Evolutionary conservation across 2,888 invertebrate species (phyloP).

Genomic region (Prosopocoilus inquinatus): DNA sequence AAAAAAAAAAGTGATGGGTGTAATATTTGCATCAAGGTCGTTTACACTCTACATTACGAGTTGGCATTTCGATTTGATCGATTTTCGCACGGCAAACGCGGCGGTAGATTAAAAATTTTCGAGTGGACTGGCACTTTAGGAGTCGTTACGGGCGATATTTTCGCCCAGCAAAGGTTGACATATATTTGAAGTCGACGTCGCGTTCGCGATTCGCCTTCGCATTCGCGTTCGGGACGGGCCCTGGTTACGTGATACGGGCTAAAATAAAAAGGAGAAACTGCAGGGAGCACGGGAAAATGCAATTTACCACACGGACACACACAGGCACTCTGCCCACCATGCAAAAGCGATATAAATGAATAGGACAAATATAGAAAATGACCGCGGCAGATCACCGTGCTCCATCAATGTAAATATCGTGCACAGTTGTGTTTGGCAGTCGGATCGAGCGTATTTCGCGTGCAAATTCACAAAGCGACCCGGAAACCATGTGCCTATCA

Average conservation of each 20-base stretch:
- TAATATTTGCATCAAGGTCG: slow-evolving; percentile 51
- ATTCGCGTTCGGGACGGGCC: slow-evolving; percentile 5
- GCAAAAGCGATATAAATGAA: slow-evolving; percentile 29
- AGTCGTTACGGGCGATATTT: slow-evolving; percentile 12
- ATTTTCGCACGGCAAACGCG: slow-evolving; percentile 20
- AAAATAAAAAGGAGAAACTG: slow-evolving; percentile 1
- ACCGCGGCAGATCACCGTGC: slow-evolving; percentile 25
- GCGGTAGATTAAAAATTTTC: slow-evolving; percentile 12
- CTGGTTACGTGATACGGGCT: slow-evolving; percentile 19
- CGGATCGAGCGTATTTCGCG: slow-evolving; percentile 1
- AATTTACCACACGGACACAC: slow-evolving; percentile 5
- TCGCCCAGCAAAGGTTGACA: slow-evolving; percentile 23
- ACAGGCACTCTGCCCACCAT: slow-evolving; percentile 20
- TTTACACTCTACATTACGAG: slow-evolving; percentile 35
- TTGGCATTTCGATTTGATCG: slow-evolving; percentile 28
- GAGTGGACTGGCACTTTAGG: slow-evolving; percentile 20
- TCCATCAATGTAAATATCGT: slow-evolving; percentile 20
- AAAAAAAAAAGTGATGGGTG: slow-evolving; percentile 48
- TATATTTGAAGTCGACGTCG: slow-evolving; percentile 19
- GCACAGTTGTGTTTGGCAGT: slow-evolving; percentile 20
- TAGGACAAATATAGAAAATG: slow-evolving; percentile 38
- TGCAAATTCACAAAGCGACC: slow-evolving; percentile 33
- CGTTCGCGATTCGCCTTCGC: too few species aligned
- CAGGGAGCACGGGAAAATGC: neutral
- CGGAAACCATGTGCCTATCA: slow-evolving; percentile 56